phyloP scores from a whole-genome alignment of 1,140 invertebrate genomes.

The Megalonaias nervosa region DNA sequence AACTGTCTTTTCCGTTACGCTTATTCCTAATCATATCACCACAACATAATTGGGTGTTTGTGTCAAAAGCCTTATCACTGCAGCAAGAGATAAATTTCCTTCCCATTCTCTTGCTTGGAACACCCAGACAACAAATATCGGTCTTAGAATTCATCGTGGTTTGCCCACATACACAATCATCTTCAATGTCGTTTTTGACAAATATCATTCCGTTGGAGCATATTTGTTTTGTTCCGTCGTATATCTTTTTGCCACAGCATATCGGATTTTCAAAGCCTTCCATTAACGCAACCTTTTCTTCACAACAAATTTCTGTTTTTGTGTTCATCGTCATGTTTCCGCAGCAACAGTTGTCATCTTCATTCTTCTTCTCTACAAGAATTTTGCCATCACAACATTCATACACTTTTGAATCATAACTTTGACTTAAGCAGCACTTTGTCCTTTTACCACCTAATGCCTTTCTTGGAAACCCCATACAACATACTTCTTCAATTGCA shows the following conservation, averaged over 20 bases:
- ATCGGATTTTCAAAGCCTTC: constrained; percentile 7
- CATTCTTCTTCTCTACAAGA: constrained; percentile 4
- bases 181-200: constrained; percentile 3
- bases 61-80: constrained; percentile 19
- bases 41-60: constrained; percentile 20
- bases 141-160: constrained; percentile 16
- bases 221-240: constrained; percentile 20
- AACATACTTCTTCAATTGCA: constrained; percentile 31
- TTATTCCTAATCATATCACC: constrained; percentile 9
- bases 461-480: constrained; percentile 11
- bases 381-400: constrained; percentile 22
- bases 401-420: neutral
- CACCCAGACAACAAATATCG: constrained; percentile 28
- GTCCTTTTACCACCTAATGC: neutral
- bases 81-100: constrained; percentile 26
- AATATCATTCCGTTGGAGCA: constrained; percentile 20
- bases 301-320: constrained; percentile 21
- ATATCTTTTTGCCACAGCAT: constrained; percentile 25
- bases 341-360: constrained; percentile 16
- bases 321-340: constrained; percentile 1
- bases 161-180: constrained; percentile 27
- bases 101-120: constrained; percentile 19
- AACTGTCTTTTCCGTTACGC: constrained; percentile 26
- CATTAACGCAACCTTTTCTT: constrained; percentile 20
- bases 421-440: constrained; percentile 1